Evolutionary conservation across 1,140 invertebrate genomes (phyloP), one percentile per base, ranked within the genome.

Genomic region (Trinorchestia longiramus): DNA sequence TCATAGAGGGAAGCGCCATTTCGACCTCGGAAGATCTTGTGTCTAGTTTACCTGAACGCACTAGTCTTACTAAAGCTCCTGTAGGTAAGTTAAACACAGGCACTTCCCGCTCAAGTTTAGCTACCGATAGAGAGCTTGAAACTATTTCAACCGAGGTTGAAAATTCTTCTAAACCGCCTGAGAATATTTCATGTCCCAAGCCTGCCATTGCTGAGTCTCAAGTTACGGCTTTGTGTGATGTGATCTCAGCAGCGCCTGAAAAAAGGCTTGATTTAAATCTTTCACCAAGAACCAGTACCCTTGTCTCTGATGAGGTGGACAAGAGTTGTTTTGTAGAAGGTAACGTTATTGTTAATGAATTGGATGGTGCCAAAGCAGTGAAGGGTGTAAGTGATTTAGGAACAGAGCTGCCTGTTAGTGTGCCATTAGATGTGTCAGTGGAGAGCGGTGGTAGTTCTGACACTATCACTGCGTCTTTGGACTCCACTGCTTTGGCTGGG

Each of bases 381-480:
- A 77, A 77, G 36, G 28, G 62, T 28, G 8, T 28, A 77, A 23
- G 11, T 15, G 62, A 77, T 36, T 77, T 28, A 3, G 43, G n/a
- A 19, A 42, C 88, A 41, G 88, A 90, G 41, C 96, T 95, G 40
- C 95, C 96, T 95, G 97, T 97, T 36, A 97, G 96, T n/a, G 97
- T 97, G 45, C 97, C 97, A 95, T 97, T 97, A 43, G 95, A 95
- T 47, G 90, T 95, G 77, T 95, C 95, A 0, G 87, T 91, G 42
- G 90, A 91, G 45, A 95, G 95, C 44, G 95, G 90, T 8, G 90
- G 95, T 53, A 95, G 95, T 43, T 90, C 95, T 0, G 95, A 95
- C 40, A 95, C 95, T 0, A 91, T 95, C 87, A 95, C 95, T 28
- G 95, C 95, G 40, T 95, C 95, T 4, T 43, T 95, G 87, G 95